Evolutionary conservation across 2,888 invertebrate species (phyloP), one percentile per base, ranked within the genome.

Genomic region (Blera fallax): DNA sequence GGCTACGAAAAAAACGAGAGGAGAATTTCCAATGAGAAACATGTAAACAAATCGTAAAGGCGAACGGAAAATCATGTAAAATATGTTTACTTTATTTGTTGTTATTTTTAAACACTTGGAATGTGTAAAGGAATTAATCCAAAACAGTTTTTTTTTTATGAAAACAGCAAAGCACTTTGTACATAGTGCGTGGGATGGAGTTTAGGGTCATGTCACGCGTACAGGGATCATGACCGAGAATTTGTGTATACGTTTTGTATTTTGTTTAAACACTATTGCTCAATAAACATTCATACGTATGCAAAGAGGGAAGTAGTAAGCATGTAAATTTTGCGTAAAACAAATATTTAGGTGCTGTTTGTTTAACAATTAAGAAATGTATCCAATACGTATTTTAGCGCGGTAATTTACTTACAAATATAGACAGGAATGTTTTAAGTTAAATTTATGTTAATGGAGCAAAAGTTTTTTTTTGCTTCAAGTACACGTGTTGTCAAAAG

Each of bases 21-120:
- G 34, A 18, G 10, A 50, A 34, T 24, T 27, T 54, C 24, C 34
- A 34, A 21, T 24, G 14, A n/a, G 48, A 14, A 29, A 21, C 29
- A 40, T 79, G 79, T 79, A 84, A 84, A 84, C 83, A 84, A 84
- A 79, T 74, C 79, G 73, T 79, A 50, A 84, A 78, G 54, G 14
- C 65, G 5, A 32, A 37, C 14, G 40, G 34, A 54, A 76, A 43
- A 29, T 69, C 58, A 32, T 60, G 58, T 40, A 32, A 54, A 64
- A 64, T 54, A 67, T 84, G 60, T 72, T 83, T 78, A 60, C 40
- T 52, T 60, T 67, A 27, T 65, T 77, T 64, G 48, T 77, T 76
- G 69, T 73, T 56, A 54, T 81, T 34, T 74, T 62, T 52, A 54
- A 27, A 7, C 54, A 18, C 43, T 69, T 37, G 18, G 14, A 69